Evolutionary conservation across 1,140 invertebrate species (phyloP).

Genomic region (Wasmannia auropunctata): DNA sequence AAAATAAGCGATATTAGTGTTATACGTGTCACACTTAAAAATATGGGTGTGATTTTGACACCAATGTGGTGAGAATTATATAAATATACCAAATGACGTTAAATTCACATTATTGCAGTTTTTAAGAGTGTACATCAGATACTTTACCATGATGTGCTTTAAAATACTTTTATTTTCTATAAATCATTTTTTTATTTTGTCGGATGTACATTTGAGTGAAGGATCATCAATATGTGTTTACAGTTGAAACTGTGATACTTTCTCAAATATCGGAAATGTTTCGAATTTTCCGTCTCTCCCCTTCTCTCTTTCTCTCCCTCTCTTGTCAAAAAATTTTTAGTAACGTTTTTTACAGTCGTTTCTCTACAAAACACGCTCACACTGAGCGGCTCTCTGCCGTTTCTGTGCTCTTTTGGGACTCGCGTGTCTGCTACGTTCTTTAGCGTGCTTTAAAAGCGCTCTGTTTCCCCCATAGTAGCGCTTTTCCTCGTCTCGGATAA

Average conservation of each 20-base stretch:
- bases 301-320: background rate
- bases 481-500: conserved; percentile 40
- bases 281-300: background rate
- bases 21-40: too few relatives aligned
- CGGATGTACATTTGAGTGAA: background rate
- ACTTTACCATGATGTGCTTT: background rate
- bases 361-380: too few relatives aligned
- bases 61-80: too few relatives aligned
- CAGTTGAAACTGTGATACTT: background rate
- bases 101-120: too few relatives aligned
- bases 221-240: background rate
- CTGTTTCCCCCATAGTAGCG: background rate
- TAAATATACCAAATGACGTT: too few relatives aligned
- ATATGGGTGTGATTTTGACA: too few relatives aligned
- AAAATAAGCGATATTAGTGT: too few relatives aligned
- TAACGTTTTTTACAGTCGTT: background rate
- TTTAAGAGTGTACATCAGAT: too few relatives aligned
- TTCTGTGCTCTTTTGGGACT: background rate
- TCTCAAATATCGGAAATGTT: background rate
- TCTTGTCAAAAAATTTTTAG: background rate
- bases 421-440: background rate
- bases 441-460: conserved; percentile 11
- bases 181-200: background rate
- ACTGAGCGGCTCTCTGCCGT: background rate
- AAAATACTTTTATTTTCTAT: background rate